Evolutionary conservation across 2,113 vertebrate genomes (phyloP), one percentile per base, ranked within the genome.

Genomic region (Cololabis saira): DNA sequence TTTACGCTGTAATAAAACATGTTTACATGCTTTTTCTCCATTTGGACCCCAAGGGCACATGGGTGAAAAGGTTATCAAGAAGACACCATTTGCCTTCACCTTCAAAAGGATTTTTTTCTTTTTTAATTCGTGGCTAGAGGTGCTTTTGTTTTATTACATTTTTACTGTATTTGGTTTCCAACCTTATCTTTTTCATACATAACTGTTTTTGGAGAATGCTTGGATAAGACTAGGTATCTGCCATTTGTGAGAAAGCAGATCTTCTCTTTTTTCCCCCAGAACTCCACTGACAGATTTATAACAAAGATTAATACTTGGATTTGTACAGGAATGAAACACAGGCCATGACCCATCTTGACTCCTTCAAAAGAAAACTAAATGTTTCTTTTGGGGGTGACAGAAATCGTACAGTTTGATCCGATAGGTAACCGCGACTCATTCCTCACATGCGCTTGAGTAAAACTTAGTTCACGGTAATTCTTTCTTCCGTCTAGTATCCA

Each of bases 1-100:
- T 89, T 94, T 92, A 93, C 91, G 87, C 61, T 61, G 71, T 82
- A 76, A 87, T 93, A 91, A 94, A 93, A 90, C 83, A 91, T 91
- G 91, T 92, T 93, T 91, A 92, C 91, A 90, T 90, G 78, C 80
- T 73, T 80, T 87, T 76, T 51, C 65, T 80, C 70, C 72, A 53
- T 74, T 71, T 65, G 76, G 66, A 73, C 76, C 84, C 64, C 27
- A 58, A 84, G 80, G 88, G 77, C 50, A 58, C n/a, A 64, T 44
- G 74, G 83, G 91, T 90, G 83, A 89, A 90, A 77, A 91, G 92
- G 91, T 93, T 91, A 93, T 92, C 90, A 83, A 18, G 56, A 63
- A 74, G 62, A 63, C 59, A 45, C 63, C 81, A 84, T 90, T 71
- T 68, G 70, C 50, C 55, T 40, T 21, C 51, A 59, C 63, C 88